These are phyloP conservation scores for Epizoanthus fatuus DNA, from an alignment of 92 coral and sea anemone species.

Conservation along the genomic window DNA sequence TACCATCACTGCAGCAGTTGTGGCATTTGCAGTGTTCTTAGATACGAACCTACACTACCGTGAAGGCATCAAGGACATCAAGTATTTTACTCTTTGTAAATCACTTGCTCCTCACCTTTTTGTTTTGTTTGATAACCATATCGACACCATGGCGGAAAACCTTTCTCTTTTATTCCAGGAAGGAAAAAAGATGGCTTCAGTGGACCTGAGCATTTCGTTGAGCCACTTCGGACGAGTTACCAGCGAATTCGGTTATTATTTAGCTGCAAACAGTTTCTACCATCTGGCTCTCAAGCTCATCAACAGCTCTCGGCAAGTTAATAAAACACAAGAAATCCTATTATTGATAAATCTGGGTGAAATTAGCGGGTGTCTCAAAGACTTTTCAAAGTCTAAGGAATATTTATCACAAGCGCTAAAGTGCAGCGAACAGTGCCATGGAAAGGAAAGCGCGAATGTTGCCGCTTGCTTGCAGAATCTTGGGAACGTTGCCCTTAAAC, in stretches of 20 bases:
- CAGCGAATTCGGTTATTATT: not conserved
- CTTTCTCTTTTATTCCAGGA: not conserved
- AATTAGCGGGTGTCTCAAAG: not conserved
- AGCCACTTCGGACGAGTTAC: not conserved
- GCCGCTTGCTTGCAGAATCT: not conserved
- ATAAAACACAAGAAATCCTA: not conserved
- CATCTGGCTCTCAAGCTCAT: not conserved
- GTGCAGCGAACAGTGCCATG: not conserved
- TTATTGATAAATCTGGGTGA: not conserved
- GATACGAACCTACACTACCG: slow-evolving; percentile 1
- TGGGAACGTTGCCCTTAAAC: not conserved
- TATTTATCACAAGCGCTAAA: not conserved
- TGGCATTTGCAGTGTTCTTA: not conserved
- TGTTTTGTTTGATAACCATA: not conserved
- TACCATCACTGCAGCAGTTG: not conserved
- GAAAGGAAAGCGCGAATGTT: not conserved
- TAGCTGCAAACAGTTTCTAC: not conserved
- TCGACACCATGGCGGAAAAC: not conserved
- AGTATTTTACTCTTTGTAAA: not conserved
- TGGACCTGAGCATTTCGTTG: not conserved
- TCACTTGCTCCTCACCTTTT: not conserved
- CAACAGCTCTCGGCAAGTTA: not conserved
- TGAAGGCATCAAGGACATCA: not conserved
- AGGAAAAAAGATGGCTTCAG: not conserved
- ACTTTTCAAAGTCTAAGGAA: not conserved